Evolutionary conservation across 2,888 invertebrate species (phyloP), one percentile per base, ranked within the genome.

Genomic region (Ferrisia virgata): DNA sequence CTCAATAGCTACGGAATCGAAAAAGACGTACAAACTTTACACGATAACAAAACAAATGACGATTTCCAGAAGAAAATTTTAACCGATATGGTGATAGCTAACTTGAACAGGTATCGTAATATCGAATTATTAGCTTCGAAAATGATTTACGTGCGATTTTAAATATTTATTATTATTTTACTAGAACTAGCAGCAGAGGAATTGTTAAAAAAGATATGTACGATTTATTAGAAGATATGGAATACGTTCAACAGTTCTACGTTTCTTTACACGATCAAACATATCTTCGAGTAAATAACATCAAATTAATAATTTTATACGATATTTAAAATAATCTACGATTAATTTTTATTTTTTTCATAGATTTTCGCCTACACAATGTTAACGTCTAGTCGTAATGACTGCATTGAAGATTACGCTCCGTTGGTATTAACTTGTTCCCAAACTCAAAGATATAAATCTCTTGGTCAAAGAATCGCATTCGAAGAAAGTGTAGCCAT

Each of bases 161-260:
- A 11, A 11, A 40, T 40, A 8, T 22, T 53, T 53, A 8, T 53
- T 53, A 0, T 22, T 3, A 2, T 53, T 76, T 33, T 18, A 4
- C 22, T 18, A 76, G 72, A 36, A 76, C 36, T 6, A 76, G 36
- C 15, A 33, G 72, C 15, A 31, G 22, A 33, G 72, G 72, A 33
- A 36, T 76, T 22, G 2, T 22, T 1, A 79, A 53, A 39, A 53
- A 84, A 84, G 79, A 78, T 13, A 47, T 84, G 28, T 47, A 79
- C 47, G 31, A 31, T 9, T 80, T 84, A 64, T 79, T 84, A 31
- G 84, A 80, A 25, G 84, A 84, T 40, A 84, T 84, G 79, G 36
- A 39, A 31, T 84, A 33, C 4, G 22, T 84, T 3, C 84, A 84
- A 43, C 58, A 79, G 15, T 40, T 80, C 22, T 84, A 64, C 22